Conservation (phyloP, 2,888 invertebrate species). For the Plagiodera versicolora region DNA sequence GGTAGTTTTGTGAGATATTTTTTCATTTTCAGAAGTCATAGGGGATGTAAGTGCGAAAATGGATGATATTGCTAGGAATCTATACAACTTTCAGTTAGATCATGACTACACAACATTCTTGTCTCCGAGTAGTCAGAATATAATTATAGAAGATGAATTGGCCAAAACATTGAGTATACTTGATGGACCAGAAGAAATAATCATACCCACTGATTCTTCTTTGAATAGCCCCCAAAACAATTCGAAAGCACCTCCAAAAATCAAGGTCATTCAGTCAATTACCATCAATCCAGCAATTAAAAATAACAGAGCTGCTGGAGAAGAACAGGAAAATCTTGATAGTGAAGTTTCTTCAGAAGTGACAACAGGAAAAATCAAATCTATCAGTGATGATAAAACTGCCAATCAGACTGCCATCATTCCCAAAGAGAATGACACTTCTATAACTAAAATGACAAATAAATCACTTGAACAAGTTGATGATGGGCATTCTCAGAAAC, state of each 20-base stretch:
- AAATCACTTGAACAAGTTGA: not conserved
- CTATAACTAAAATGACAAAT: not conserved
- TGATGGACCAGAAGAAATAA: conserved; percentile 41
- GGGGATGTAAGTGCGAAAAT: conserved; percentile 46
- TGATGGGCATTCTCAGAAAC: not conserved
- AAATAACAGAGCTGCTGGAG: conserved; percentile 6
- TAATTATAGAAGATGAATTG: conserved; percentile 48
- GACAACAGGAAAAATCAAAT: not conserved
- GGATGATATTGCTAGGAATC: conserved; percentile 53
- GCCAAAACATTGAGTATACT: conserved; percentile 52
- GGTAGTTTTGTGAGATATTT: not conserved
- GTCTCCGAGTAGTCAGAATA: conserved; percentile 61
- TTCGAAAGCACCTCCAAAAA: too few relatives aligned
- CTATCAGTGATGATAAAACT: not conserved
- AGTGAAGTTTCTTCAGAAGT: conserved; percentile 10
- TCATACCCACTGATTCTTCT: conserved; percentile 5
- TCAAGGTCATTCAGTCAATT: conserved; percentile 31
- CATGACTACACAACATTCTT: conserved; percentile 78
- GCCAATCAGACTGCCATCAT: conserved; percentile 4
- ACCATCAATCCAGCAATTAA: conserved; percentile 22
- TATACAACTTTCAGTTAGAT: conserved; percentile 70
- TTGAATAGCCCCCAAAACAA: conserved; percentile 16
- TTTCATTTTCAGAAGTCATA: conserved; percentile 30
- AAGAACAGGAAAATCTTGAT: conserved; percentile 14
- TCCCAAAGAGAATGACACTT: conserved; percentile 4